A percentile compares a stretch with the other conserved stretches of the same genome.
Conservation (phyloP, 1,140 invertebrate species). For the Megathymus violae region DNA sequence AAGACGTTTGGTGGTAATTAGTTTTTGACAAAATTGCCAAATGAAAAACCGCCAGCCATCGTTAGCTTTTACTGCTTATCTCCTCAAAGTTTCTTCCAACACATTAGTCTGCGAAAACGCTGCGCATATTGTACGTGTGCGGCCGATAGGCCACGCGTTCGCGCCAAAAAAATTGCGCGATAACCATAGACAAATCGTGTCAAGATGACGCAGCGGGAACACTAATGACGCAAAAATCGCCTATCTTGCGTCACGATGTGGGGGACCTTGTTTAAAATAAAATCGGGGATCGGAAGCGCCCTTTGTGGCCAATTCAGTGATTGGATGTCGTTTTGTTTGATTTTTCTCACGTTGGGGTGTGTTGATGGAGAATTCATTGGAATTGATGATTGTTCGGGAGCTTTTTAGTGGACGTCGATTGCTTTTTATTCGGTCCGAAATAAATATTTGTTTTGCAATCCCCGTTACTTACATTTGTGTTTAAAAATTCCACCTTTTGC, state of each 20-base stretch:
- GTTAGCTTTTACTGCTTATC: slow-evolving; percentile 73
- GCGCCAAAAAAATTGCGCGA: slow-evolving; percentile 67
- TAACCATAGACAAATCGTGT: slow-evolving; percentile 79
- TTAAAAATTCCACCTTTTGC: slow-evolving; percentile 3
- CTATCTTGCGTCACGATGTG: slow-evolving; percentile 58
- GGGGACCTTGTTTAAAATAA: slow-evolving; percentile 59
- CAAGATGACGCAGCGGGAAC: slow-evolving; percentile 64
- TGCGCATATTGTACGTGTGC: slow-evolving; percentile 75
- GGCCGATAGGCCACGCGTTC: slow-evolving; percentile 57
- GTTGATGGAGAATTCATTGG: slow-evolving; percentile 72
- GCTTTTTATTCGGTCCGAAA: slow-evolving; percentile 18
- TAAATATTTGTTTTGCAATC: slow-evolving; percentile 23
- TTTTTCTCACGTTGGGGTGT: slow-evolving; percentile 71
- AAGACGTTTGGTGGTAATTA: slow-evolving; percentile 29
- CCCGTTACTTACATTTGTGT: slow-evolving; percentile 6
- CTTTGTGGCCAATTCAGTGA: slow-evolving; percentile 64
- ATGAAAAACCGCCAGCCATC: slow-evolving; percentile 57
- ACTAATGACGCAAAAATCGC: slow-evolving; percentile 78
- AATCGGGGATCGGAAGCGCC: slow-evolving; percentile 55
- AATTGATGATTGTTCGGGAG: slow-evolving; percentile 68
- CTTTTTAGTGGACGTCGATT: slow-evolving; percentile 40
- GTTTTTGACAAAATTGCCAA: slow-evolving; percentile 37
- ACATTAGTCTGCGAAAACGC: slow-evolving; percentile 71
- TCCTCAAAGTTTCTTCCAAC: slow-evolving; percentile 69
- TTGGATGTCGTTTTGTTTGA: slow-evolving; percentile 61